These are phyloP conservation scores for Bombus breviceps DNA, from an alignment of 1,140 invertebrate genomes.

Conservation along the genomic window DNA sequence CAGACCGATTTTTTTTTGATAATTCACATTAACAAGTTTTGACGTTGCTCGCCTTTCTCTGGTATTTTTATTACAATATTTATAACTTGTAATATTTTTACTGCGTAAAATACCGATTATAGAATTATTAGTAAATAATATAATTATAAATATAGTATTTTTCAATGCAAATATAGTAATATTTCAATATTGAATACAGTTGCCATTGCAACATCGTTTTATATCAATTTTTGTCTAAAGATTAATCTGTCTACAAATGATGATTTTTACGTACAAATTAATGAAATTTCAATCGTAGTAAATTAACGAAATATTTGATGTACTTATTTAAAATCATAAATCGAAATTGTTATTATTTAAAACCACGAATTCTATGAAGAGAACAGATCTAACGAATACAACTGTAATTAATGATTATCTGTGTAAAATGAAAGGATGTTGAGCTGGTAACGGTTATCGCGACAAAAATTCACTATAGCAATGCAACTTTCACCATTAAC, in stretches of 20 bases:
- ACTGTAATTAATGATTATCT: background rate
- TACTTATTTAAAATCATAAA: background rate
- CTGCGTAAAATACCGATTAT: too few species aligned
- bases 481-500: constrained; percentile 32
- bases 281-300: too few species aligned
- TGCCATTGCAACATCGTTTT: too few species aligned
- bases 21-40: background rate
- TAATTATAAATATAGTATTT: too few species aligned
- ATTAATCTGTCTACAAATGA: background rate
- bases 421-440: background rate
- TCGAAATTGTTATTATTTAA: background rate
- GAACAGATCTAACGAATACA: too few species aligned
- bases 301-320: background rate
- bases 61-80: background rate
- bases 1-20: too few species aligned
- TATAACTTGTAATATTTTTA: background rate
- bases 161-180: too few species aligned
- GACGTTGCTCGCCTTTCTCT: background rate
- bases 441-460: background rate
- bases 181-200: too few species aligned
- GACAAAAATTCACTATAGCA: constrained; percentile 11
- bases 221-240: background rate
- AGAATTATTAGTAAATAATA: too few species aligned
- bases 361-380: background rate
- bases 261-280: background rate